Evolutionary conservation across 2,888 invertebrate genomes (phyloP).

Genomic region (Pantelozetes paolii): DNA sequence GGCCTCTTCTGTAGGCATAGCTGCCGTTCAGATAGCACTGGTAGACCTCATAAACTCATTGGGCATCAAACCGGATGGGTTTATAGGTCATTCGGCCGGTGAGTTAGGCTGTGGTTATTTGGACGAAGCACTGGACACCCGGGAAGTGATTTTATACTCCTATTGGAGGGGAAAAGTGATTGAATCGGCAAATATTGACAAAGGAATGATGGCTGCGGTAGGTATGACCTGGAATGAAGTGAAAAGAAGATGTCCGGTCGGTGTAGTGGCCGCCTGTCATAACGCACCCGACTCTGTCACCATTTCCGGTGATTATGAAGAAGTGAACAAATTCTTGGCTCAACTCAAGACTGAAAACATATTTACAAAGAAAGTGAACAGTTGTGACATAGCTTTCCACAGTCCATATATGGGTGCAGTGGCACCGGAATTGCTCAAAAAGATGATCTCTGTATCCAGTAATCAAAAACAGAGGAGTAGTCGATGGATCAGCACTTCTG

Average conservation of each 20-base stretch:
- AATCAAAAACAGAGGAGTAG: conserved; percentile 70
- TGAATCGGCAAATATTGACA: background rate
- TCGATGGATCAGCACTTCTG: conserved; percentile 88
- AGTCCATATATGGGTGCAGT: conserved; percentile 82
- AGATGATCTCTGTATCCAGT: conserved; percentile 60
- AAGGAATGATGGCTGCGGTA: conserved; percentile 64
- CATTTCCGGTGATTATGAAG: conserved; percentile 75
- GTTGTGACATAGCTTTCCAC: conserved; percentile 88
- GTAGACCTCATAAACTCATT: conserved; percentile 48
- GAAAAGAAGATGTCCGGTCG: conserved; percentile 71
- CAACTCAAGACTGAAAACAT: conserved; percentile 75
- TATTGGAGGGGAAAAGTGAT: conserved; percentile 58
- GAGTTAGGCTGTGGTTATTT: conserved; percentile 58
- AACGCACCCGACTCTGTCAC: conserved; percentile 91
- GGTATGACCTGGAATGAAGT: conserved; percentile 70
- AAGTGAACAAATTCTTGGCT: conserved; percentile 65
- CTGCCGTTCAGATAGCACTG: conserved; percentile 55
- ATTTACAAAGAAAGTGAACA: conserved; percentile 75
- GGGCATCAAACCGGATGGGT: conserved; percentile 56
- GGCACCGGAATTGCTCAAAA: conserved; percentile 66
- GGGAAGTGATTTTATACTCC: conserved; percentile 57
- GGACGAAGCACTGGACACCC: conserved; percentile 57
- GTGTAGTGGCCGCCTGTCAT: conserved; percentile 82
- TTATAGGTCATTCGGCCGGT: conserved; percentile 58
- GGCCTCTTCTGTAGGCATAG: conserved; percentile 55